These are phyloP conservation scores for Syrrhaptes paradoxus DNA, from an alignment of 2,113 vertebrate genomes.

Conservation along the genomic window DNA sequence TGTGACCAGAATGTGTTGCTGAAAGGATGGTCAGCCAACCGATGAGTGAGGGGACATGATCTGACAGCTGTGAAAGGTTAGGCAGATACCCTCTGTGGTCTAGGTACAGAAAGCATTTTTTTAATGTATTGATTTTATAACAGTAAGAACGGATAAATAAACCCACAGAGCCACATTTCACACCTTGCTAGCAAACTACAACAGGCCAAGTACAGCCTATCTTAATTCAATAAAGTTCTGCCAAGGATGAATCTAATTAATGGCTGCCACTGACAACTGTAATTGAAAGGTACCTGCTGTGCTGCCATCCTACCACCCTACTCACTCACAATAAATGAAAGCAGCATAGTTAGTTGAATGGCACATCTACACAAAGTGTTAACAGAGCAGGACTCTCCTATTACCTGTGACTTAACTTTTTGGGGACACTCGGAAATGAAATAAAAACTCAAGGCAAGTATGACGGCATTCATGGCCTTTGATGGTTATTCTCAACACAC, in stretches of 20 bases:
- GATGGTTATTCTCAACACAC: neutral
- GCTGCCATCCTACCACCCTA: neutral
- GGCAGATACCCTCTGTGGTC: neutral
- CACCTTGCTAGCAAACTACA: neutral
- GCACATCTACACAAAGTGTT: neutral
- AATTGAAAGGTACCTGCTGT: neutral
- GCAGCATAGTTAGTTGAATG: neutral
- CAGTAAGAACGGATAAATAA: neutral
- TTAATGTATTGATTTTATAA: neutral
- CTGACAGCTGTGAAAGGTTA: neutral
- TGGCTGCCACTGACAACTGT: neutral
- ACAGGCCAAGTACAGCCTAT: neutral
- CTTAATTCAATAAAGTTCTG: neutral
- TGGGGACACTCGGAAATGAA: neutral
- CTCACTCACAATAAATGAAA: neutral
- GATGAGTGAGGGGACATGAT: neutral
- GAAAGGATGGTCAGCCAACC: neutral
- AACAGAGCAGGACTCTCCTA: neutral
- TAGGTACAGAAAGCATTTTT: neutral
- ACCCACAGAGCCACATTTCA: neutral
- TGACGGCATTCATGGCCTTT: neutral
- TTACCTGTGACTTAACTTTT: neutral
- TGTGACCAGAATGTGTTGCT: neutral
- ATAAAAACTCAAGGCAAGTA: neutral
- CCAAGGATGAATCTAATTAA: neutral